A percentile compares a stretch with the other conserved stretches of the same genome.
These are phyloP conservation scores for Hybos culiciformis DNA, from an alignment of 2,888 invertebrate genomes.

Conservation along the genomic window DNA sequence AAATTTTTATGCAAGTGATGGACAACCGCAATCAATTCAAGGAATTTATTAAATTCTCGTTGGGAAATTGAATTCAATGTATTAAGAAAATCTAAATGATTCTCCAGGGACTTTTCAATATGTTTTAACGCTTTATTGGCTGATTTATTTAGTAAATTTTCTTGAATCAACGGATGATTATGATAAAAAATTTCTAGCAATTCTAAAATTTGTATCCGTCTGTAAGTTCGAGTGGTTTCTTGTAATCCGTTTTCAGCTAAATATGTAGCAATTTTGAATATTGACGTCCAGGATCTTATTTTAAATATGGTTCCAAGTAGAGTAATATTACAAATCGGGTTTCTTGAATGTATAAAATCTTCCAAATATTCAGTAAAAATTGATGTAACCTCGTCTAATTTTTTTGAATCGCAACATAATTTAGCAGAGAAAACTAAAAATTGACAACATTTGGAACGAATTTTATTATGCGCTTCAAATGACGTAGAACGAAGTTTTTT, in stretches of 20 bases:
- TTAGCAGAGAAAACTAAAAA: slow-evolving; percentile 20
- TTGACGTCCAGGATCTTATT: slow-evolving; percentile 51
- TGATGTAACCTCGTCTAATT: slow-evolving; percentile 14
- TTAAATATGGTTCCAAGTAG: slow-evolving; percentile 52
- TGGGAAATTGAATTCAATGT: not conserved
- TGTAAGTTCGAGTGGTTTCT: slow-evolving; percentile 45
- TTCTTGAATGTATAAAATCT: slow-evolving; percentile 25
- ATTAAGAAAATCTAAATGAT: slow-evolving; percentile 15
- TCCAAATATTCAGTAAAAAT: slow-evolving; percentile 19
- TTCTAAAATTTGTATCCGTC: slow-evolving; percentile 53
- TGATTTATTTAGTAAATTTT: slow-evolving; percentile 14
- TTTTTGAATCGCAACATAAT: slow-evolving; percentile 9
- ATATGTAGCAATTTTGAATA: slow-evolving; percentile 43
- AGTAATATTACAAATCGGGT: slow-evolving; percentile 41
- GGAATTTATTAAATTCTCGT: not conserved
- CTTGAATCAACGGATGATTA: slow-evolving; percentile 31
- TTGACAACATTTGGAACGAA: slow-evolving; percentile 23
- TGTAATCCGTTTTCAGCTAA: slow-evolving; percentile 48
- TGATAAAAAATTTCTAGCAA: slow-evolving; percentile 50
- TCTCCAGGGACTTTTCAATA: slow-evolving; percentile 18
- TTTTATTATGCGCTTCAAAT: slow-evolving; percentile 20
- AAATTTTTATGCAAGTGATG: not conserved
- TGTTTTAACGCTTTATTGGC: slow-evolving; percentile 17
- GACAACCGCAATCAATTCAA: not conserved
- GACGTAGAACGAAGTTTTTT: slow-evolving; percentile 19